Conservation (phyloP, 1,140 invertebrate species). For the Sminthurinus signatus region DNA sequence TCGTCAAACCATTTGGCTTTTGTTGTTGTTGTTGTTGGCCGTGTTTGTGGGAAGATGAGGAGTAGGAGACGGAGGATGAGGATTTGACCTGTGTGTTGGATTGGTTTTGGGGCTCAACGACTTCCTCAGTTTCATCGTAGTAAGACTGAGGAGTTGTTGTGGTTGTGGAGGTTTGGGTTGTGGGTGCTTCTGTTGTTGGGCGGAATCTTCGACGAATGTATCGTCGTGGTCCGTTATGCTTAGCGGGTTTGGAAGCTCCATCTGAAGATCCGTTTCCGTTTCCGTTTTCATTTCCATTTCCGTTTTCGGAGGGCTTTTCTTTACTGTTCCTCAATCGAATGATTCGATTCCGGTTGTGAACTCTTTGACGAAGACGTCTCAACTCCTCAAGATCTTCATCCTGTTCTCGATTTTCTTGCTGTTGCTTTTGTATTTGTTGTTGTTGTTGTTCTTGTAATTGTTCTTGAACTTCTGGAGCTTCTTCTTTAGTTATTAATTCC, state of each 20-base stretch:
- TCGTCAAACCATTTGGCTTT: neutral
- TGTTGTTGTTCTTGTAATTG: neutral
- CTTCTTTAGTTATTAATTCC: neutral
- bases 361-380: neutral
- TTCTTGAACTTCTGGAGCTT: neutral
- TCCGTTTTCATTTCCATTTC: neutral
- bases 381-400: neutral
- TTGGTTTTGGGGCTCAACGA: neutral
- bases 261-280: no score
- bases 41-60: no score
- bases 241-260: no score
- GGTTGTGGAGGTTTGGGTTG: conserved; percentile 17
- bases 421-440: neutral
- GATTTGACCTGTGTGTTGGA: no score
- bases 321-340: neutral
- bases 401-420: neutral
- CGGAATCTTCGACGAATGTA: neutral
- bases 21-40: no score
- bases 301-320: neutral
- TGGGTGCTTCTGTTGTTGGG: no score
- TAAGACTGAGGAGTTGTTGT: conserved; percentile 11
- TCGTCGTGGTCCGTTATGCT: neutral
- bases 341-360: neutral
- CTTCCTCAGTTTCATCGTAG: conserved; percentile 4
- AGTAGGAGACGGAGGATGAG: no score